Base-by-base conservation (phyloP, 2,113 vertebrate species). In the Platichthys stellatus region DNA sequence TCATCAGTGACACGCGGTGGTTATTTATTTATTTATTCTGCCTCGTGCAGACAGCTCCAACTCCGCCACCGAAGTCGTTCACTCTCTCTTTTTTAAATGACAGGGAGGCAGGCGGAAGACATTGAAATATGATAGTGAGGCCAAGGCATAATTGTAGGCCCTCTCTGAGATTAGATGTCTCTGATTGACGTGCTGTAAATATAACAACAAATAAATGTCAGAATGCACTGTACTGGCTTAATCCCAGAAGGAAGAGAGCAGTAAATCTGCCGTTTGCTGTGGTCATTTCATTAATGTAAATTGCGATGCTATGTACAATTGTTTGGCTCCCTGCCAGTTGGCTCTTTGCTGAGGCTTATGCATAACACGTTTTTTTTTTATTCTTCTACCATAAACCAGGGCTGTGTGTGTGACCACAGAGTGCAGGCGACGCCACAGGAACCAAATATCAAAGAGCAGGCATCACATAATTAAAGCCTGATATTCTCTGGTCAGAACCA, bases 201-300 rank as follows among this genome's bases (percentile, higher is more conserved):
- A 91, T 86, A 91, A 92, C 89, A 91, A 85, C 79, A 86, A 89
- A 90, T 90, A 91, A 89, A 92, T 82, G 87, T 88, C 91, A 90
- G 69, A 76, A 21, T 20, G 71, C 84, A 84, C 81, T 85, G 78
- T 81, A 84, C 76, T 88, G 81, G 85, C 88, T 77, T 78, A 66
- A 90, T 88, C 85, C 83, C 85, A 78, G 65, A 80, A 76, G 84
- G 81, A 84, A 74, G 81, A 49, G 53, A 84, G 88, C 80, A 81
- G 83, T 92, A 91, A 92, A 92, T 91, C 83, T 82, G 76, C 57
- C 76, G 63, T 91, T 90, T 85, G 86, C 89, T 89, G 87, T 81
- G 86, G 89, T 88, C 78, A 88, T 89, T 90, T 89, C 88, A 91
- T 90, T 90, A 90, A 90, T 92, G 87, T 91, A 91, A 90, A 91